Percentiles rank a stretch among this genome's conserved stretches.
phyloP scores from a whole-genome alignment of 2,888 invertebrate genomes.

The Autographa gamma region DNA sequence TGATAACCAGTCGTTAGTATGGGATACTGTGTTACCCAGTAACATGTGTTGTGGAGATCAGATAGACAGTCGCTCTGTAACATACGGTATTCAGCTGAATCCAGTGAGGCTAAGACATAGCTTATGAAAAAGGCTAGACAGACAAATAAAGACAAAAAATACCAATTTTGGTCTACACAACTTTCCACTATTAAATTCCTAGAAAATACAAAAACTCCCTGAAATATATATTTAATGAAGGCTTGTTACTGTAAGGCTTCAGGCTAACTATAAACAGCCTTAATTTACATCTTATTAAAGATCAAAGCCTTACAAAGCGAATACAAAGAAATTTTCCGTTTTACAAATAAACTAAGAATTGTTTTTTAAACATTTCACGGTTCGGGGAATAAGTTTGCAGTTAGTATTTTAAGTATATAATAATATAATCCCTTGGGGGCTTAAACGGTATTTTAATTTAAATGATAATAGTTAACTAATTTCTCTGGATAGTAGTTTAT shows the following conservation, averaged over 20 bases:
- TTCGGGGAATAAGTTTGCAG: not conserved
- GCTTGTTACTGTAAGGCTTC: not conserved
- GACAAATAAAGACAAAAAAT: no score
- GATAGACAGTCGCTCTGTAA: no score
- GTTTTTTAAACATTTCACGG: not conserved
- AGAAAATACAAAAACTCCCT: no score
- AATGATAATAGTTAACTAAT: not conserved
- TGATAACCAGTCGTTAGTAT: no score
- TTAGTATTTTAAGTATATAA: not conserved
- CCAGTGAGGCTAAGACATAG: no score
- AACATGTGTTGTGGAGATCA: no score
- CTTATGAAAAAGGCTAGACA: no score
- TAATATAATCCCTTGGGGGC: not conserved
- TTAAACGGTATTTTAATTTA: not conserved
- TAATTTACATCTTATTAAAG: not conserved
- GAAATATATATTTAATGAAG: no score
- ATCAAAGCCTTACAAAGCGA: not conserved
- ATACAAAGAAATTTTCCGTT: not conserved
- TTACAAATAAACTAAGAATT: not conserved
- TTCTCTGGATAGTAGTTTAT: not conserved
- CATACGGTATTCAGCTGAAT: no score
- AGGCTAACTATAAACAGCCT: not conserved
- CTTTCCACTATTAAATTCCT: no score
- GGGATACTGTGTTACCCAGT: no score
- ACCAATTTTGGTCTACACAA: no score